phyloP scores from a whole-genome alignment of 2,797 vertebrate genomes.

The Otus scops region DNA sequence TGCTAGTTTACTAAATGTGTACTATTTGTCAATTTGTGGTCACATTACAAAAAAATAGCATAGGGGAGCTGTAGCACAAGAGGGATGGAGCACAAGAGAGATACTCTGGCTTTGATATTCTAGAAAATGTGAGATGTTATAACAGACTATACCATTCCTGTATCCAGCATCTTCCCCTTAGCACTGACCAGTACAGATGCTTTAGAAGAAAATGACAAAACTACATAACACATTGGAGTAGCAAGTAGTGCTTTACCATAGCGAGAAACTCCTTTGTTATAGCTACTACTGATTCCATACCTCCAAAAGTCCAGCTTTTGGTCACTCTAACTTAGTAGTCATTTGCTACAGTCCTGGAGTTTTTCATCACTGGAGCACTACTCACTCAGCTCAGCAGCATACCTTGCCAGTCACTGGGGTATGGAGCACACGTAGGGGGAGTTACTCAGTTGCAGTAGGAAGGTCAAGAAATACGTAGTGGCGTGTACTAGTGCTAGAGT shows the following conservation, averaged over 20 bases:
- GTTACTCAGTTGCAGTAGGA: background rate
- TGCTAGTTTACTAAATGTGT: background rate
- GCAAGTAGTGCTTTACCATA: background rate
- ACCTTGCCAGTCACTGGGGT: background rate
- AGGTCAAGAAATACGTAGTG: background rate
- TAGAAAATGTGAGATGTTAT: background rate
- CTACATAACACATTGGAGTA: accelerated
- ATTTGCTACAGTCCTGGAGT: background rate
- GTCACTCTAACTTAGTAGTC: background rate
- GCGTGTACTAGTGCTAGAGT: background rate
- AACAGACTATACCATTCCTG: background rate
- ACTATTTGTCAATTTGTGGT: background rate
- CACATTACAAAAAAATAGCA: background rate
- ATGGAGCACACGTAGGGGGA: background rate
- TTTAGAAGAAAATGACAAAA: background rate
- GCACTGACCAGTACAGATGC: background rate
- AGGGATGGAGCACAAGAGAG: background rate
- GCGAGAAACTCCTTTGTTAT: background rate
- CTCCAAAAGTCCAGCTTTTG: background rate
- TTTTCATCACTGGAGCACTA: background rate
- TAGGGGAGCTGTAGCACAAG: background rate
- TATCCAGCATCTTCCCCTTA: background rate
- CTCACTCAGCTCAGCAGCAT: background rate
- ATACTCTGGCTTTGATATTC: background rate
- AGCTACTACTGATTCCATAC: background rate